Base-by-base conservation (phyloP, 2,888 invertebrate species). In the Ceriagrion tenellum region DNA sequence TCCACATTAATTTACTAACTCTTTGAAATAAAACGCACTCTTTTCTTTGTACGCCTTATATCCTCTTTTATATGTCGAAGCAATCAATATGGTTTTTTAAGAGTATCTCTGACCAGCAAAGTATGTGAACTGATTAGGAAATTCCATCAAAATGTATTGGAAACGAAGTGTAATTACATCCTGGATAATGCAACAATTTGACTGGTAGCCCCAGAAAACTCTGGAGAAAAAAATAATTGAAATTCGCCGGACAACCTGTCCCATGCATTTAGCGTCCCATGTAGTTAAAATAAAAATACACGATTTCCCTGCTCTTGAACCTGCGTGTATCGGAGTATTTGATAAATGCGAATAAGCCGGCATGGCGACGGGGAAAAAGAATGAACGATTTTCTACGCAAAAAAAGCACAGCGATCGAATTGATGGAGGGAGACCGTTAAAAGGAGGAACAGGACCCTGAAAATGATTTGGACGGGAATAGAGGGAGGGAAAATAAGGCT, bases 391-490 rank as follows among this genome's bases (percentile, higher is more conserved):
- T 30, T 81, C 10, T 81, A 26, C n/a, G 10, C 4, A 81, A 81
- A 81, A 81, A 74, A 35, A 81, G 2, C 16, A 59, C 8, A 35
- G 13, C 35, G 6, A 13, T 35, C 35, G 81, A 35, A 81, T 81
- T 81, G 81, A 81, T 81, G 81, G 35, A 81, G 81, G 30, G 26
- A 81, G 35, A 35, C 81, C 81, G 81, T 81, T 81, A 12, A 81
- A 81, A 35, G 81, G 81, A 69, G 81, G 81, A 35, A 81, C 30
- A 16, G 81, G 35, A 35, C 81, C 81, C 81, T 81, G 81, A 81
- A 81, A 81, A 81, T 81, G 81, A 81, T 81, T 81, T 35, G n/a
- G n/a, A 69, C 26, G 35, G 81, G 81, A 35, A 18, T 10, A 12
- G n/a, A 69, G 10, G 18, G 69, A 10, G 4, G 69, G 69, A 26